Percentiles rank a stretch among this genome's conserved stretches.
These are phyloP conservation scores for Cyprinodon brontotheroides DNA, from an alignment of 2,113 vertebrate genomes.

Conservation along the genomic window DNA sequence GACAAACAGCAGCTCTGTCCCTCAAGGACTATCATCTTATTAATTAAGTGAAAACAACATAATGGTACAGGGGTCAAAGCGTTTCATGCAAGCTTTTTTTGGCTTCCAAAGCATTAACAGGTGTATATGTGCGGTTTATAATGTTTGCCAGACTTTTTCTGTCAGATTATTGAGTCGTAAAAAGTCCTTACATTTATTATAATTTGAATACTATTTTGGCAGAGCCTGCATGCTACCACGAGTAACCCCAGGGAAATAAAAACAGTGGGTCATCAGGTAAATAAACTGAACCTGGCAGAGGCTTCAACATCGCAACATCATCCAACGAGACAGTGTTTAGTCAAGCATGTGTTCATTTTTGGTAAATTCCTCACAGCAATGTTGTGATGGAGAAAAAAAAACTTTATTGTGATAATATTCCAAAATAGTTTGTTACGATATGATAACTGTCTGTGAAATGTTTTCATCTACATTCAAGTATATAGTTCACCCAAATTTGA, in stretches of 20 bases:
- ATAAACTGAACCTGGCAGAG: conserved; percentile 1
- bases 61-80: not conserved
- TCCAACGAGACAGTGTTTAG: not conserved
- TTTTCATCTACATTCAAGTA: not conserved
- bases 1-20: not conserved
- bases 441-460: not conserved
- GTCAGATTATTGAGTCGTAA: conserved; percentile 1
- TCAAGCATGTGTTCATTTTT: conserved; percentile 3
- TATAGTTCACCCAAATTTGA: no score
- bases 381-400: not conserved
- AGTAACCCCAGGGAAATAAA: not conserved
- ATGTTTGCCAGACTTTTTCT: not conserved
- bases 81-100: not conserved
- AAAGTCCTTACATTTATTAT: conserved; percentile 17
- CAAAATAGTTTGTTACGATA: not conserved
- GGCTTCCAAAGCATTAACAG: not conserved
- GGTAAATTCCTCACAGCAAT: not conserved
- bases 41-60: not conserved
- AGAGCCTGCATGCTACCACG: not conserved
- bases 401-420: not conserved
- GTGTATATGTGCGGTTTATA: not conserved
- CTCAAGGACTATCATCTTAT: not conserved
- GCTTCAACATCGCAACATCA: conserved; percentile 8
- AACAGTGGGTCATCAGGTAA: conserved; percentile 10
- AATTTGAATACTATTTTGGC: conserved; percentile 22